Evolutionary conservation across 2,888 invertebrate genomes (phyloP).

Genomic region (Palloptera scutellata): DNA sequence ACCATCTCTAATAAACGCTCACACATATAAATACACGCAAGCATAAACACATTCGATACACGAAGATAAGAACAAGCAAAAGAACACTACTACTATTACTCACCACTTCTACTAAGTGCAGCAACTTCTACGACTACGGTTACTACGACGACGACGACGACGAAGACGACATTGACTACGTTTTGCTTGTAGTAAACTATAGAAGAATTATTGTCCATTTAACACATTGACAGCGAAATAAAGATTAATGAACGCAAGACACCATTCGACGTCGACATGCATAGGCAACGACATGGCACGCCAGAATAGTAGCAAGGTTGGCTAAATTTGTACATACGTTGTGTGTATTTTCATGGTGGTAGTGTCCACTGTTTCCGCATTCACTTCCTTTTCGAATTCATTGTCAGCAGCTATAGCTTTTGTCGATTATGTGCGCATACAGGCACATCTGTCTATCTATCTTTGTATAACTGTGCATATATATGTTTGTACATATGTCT

Average conservation of each 20-base stretch:
- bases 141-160: conserved; percentile 4
- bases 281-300: background rate
- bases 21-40: too few relatives aligned
- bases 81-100: background rate
- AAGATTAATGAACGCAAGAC: conserved; percentile 40
- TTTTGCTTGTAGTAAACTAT: conserved; percentile 32
- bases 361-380: conserved; percentile 16
- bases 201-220: conserved; percentile 44
- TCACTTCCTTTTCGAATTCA: conserved; percentile 17
- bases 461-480: background rate
- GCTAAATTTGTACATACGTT: too few relatives aligned
- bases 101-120: background rate
- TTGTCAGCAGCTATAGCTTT: conserved; percentile 13
- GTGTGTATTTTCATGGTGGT: background rate
- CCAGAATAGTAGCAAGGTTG: too few relatives aligned
- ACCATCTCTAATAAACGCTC: too few relatives aligned
- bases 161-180: too few relatives aligned
- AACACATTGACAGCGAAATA: conserved; percentile 45
- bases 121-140: background rate
- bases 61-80: background rate
- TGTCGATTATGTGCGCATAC: background rate
- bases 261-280: conserved; percentile 11
- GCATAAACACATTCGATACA: background rate
- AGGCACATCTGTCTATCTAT: background rate
- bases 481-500: background rate